Evolutionary conservation across 2,113 vertebrate species (phyloP), one percentile per base, ranked within the genome.

Genomic region (Gymnorhina tibicen): DNA sequence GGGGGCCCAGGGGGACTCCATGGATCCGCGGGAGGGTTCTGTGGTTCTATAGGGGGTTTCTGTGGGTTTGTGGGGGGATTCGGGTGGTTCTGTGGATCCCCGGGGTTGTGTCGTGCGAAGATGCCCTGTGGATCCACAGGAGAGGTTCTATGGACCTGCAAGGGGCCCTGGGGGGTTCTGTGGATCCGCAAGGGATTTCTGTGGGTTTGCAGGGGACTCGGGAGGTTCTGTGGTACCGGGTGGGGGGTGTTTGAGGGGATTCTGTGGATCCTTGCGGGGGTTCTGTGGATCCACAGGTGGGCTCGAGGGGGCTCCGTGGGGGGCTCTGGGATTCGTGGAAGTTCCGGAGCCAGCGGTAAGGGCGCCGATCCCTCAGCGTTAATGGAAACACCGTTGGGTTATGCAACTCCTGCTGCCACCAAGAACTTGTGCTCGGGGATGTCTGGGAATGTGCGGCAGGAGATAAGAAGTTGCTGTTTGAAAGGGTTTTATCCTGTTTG

Each of bases 41-140:
- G n/a, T 11, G 23, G 7, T 24, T 46, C 8, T 16, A 2, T 0
- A 2, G 16, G 13, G 16, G 23, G 2, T 8, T 37, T 22, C 44
- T 37, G 1, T 55, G 41, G 30, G 5, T 49, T 19, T 39, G 5
- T 10, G 5, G 15, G 19, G 32, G 18, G 8, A 4, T 20, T 39
- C 6, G 8, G 28, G 47, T 12, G 16, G 9, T 33, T 46, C 39
- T 44, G 7, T 14, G 28, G 21, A 15, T 26, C 22, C 16, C 13
- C 11, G 7, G 9, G 35, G 11, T 53, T 44, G 26, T 28, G 39
- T 30, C 5, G 11, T 28, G 15, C 39, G 44, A 16, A 23, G 15
- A 14, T 41, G 14, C 3, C 24, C 35, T 23, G 28, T 27, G 28
- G 23, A 13, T 56, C 49, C 49, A 5, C 49, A 14, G 49, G 39